Evolutionary conservation across 2,888 invertebrate species (phyloP).

Genomic region (Chironomus tentans): DNA sequence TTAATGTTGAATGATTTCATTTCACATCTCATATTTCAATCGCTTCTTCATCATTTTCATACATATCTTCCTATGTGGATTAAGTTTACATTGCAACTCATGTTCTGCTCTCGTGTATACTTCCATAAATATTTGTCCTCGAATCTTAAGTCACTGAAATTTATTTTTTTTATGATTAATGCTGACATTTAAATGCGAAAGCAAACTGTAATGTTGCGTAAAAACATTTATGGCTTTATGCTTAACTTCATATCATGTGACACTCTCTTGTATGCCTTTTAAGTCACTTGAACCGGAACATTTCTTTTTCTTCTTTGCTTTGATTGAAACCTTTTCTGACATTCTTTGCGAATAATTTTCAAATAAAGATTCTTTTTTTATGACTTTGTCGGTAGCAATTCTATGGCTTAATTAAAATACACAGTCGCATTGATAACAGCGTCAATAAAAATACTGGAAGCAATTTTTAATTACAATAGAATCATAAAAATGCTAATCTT

Average conservation of each 20-base stretch:
- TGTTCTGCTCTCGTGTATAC: neutral
- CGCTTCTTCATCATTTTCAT: neutral
- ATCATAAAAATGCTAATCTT: neutral
- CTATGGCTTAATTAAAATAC: too few relatives aligned
- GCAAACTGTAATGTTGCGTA: neutral
- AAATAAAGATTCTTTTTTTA: too few relatives aligned
- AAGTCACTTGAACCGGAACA: neutral
- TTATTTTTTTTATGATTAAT: neutral
- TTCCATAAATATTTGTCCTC: neutral
- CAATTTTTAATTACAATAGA: neutral
- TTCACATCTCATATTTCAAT: too few relatives aligned
- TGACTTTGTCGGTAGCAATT: too few relatives aligned
- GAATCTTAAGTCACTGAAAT: too few relatives aligned
- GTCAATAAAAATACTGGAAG: too few relatives aligned
- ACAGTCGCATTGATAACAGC: too few relatives aligned
- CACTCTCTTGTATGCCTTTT: neutral
- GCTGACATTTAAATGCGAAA: slow-evolving; percentile 1
- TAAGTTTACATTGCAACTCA: neutral
- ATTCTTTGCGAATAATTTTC: neutral
- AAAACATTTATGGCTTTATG: slow-evolving; percentile 3
- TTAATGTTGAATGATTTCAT: too few relatives aligned
- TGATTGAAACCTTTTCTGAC: neutral
- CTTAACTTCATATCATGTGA: neutral
- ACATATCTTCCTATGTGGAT: too few relatives aligned
- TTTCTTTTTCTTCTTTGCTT: neutral